Evolutionary conservation across 2,888 invertebrate genomes (phyloP).

Genomic region (Bhutanitis thaidina): DNA sequence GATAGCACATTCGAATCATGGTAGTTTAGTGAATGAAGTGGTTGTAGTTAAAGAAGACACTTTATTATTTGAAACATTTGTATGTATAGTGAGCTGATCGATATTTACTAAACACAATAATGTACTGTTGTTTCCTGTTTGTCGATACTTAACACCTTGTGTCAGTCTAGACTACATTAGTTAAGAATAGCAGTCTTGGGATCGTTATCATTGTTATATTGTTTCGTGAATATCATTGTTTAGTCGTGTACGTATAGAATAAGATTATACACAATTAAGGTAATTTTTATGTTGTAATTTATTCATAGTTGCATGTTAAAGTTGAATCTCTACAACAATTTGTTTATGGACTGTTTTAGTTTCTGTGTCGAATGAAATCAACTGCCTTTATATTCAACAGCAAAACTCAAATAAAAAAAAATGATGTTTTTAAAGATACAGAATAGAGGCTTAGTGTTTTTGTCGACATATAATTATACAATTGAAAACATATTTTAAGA

Average conservation of each 20-base stretch:
- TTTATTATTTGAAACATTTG: not conserved
- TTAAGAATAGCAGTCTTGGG: not conserved
- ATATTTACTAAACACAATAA: not conserved
- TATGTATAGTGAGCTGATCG: not conserved
- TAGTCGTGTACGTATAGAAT: not conserved
- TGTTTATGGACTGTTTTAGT: not conserved
- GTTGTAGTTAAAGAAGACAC: no score
- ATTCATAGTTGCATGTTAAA: not conserved
- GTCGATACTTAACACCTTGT: no score
- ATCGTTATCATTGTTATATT: no score
- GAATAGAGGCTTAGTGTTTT: no score
- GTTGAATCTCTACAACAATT: conserved; percentile 15
- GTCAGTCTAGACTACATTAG: not conserved
- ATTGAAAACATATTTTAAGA: no score
- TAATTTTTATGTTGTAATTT: not conserved
- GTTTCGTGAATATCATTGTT: not conserved
- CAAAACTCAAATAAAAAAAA: no score
- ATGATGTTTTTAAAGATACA: no score
- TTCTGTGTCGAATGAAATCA: no score
- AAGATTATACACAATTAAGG: not conserved
- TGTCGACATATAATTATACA: no score
- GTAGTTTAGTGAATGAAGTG: no score
- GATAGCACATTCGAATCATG: not conserved
- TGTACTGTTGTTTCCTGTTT: not conserved
- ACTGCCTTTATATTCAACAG: no score